Base-by-base conservation (phyloP, 2,888 invertebrate species). In the Heliconius charithonia region DNA sequence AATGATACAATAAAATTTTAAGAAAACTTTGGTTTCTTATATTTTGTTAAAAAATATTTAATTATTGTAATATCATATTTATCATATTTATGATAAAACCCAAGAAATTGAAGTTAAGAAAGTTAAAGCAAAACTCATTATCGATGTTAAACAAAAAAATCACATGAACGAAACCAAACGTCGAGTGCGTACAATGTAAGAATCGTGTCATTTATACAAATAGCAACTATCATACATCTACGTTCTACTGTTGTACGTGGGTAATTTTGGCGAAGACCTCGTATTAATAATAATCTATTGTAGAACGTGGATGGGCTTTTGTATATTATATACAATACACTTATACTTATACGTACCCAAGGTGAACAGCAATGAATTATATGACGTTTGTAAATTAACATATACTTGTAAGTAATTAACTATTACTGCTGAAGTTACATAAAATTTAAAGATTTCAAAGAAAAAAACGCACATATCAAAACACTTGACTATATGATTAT, bases 181-280 rank as follows among this genome's bases (percentile, higher is more conserved):
- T 16, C 9, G 25, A 59, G 29, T 37, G 10, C 29, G n/a, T n/a
- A 71, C 66, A 76, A 77, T 79, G 71, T 59, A 62, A 79, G 83
- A 51, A 56, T 86, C 83, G 92, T 91, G 88, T 91, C 91, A 87
- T 90, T 32, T 88, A 84, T 87, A 88, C 87, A 89, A 89, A 90
- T 90, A 89, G 87, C 89, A 87, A 79, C 84, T 87, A 89, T 89
- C 87, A 85, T 86, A 37, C 32, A 72, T 72, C 72, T 72, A 72
- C 59, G 37, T 25, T 13, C 72, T 71, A 91, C 59, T 59, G 72
- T 88, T 84, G 85, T 88, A 92, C 91, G 92, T 92, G 91, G 89
- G 92, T 90, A 92, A 87, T 89, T 90, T 88, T 88, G 89, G 88
- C 82, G 86, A 82, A 87, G 91, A 90, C 92, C 92, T 92, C 91